These are phyloP conservation scores for Pimpla rufipes DNA, from an alignment of 2,888 invertebrate genomes.

Conservation along the genomic window DNA sequence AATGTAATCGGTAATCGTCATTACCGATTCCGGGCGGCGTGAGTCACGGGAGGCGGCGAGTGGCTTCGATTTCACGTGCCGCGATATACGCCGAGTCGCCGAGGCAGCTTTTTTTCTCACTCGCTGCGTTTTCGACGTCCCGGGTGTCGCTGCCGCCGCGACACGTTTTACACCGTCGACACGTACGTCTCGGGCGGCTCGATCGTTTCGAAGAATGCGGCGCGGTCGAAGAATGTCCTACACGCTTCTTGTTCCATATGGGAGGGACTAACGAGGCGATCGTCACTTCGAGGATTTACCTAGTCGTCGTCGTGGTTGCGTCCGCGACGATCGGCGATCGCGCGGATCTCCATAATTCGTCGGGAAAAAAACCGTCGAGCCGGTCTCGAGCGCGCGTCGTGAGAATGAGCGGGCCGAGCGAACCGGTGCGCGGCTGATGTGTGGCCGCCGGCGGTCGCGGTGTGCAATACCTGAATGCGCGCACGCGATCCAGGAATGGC, in stretches of 20 bases:
- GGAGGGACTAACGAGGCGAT: slow-evolving; percentile 28
- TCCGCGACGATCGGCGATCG: slow-evolving; percentile 38
- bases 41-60: background rate
- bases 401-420: slow-evolving; percentile 47
- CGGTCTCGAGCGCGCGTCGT: slow-evolving; percentile 37
- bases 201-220: slow-evolving; percentile 69
- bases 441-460: background rate
- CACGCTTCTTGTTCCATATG: slow-evolving; percentile 59
- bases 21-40: background rate
- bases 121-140: slow-evolving; percentile 40
- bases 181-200: background rate
- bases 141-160: slow-evolving; percentile 43
- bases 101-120: background rate
- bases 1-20: slow-evolving; percentile 40
- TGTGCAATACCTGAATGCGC: slow-evolving; percentile 44
- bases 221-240: slow-evolving; percentile 65
- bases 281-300: slow-evolving; percentile 53
- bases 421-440: slow-evolving; percentile 51
- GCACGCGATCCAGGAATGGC: slow-evolving; percentile 61
- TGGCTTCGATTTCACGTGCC: background rate
- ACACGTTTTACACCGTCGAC: background rate
- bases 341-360: slow-evolving; percentile 59
- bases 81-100: too few relatives aligned
- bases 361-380: slow-evolving; percentile 33
- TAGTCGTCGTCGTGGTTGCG: slow-evolving; percentile 44